Percentiles rank a stretch among this genome's conserved stretches.
phyloP scores from a whole-genome alignment of 2,888 invertebrate genomes.

The Mimumesa dahlbomi region DNA sequence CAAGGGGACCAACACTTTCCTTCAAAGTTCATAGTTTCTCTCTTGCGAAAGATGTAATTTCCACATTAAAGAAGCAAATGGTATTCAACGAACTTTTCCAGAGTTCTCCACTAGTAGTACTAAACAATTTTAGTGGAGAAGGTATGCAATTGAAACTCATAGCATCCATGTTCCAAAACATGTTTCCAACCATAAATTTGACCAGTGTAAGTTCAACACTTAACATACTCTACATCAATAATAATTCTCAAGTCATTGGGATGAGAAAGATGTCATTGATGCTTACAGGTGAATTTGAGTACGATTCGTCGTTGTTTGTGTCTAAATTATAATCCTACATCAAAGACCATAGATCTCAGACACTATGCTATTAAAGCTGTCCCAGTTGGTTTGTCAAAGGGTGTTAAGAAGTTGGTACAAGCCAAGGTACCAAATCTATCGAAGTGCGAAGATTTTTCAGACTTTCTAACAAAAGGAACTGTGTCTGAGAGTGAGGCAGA shows the following conservation, averaged over 20 bases:
- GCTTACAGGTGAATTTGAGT: conserved; percentile 89
- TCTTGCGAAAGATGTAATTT: conserved; percentile 92
- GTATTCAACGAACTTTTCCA: conserved; percentile 92
- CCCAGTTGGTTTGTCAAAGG: conserved; percentile 94
- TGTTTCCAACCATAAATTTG: conserved; percentile 98
- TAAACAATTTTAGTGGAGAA: conserved; percentile 95
- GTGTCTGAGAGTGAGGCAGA: conserved; percentile 95
- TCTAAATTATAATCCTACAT: conserved; percentile 92
- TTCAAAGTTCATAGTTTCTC: conserved; percentile 92
- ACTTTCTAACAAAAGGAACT: conserved; percentile 90
- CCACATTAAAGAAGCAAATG: conserved; percentile 91
- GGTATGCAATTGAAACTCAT: conserved; percentile 94
- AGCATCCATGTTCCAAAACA: conserved; percentile 98
- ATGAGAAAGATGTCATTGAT: too few relatives aligned
- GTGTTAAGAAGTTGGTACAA: conserved; percentile 95
- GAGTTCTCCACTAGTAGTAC: conserved; percentile 93
- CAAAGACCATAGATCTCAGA: conserved; percentile 93
- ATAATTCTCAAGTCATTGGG: too few relatives aligned
- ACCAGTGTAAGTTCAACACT: conserved; percentile 88
- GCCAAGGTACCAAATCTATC: conserved; percentile 95
- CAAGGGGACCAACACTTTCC: conserved; percentile 95
- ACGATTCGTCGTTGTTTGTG: conserved; percentile 94
- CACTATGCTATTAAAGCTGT: conserved; percentile 97
- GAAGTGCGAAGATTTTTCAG: conserved; percentile 91
- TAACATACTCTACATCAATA: too few relatives aligned